phyloP scores from a whole-genome alignment of 2,888 invertebrate species.

The Auanema sp. region DNA sequence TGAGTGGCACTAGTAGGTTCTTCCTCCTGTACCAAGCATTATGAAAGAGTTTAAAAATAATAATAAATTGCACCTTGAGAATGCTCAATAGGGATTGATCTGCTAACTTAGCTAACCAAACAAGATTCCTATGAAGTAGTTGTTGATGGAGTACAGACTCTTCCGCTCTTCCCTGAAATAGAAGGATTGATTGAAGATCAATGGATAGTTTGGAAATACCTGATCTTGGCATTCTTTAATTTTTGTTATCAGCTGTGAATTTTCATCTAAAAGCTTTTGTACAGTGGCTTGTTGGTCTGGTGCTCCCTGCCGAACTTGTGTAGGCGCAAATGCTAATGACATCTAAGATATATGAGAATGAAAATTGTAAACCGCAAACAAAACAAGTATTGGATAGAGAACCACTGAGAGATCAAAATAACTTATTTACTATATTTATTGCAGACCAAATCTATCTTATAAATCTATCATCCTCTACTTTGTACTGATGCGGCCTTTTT shows the following conservation, averaged over 20 bases:
- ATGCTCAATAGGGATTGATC: conserved; percentile 69
- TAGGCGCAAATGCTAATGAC: conserved; percentile 31
- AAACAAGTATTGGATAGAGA: conserved; percentile 10
- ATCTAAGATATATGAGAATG: conserved; percentile 21
- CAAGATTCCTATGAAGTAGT: conserved; percentile 88
- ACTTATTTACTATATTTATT: conserved; percentile 8
- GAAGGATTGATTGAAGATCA: background rate
- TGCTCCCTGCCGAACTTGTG: conserved; percentile 1
- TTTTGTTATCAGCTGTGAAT: conserved; percentile 91
- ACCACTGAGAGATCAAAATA: conserved; percentile 4
- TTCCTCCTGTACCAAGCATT: background rate
- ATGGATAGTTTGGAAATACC: conserved; percentile 16
- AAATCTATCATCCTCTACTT: conserved; percentile 72
- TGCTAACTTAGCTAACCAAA: conserved; percentile 92
- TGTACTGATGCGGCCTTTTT: conserved; percentile 87
- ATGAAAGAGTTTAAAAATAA: background rate
- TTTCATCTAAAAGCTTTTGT: conserved; percentile 82
- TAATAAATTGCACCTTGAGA: conserved; percentile 17
- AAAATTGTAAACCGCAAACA: background rate
- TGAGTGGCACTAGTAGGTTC: background rate
- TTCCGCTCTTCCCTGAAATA: conserved; percentile 35
- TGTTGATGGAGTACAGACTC: conserved; percentile 76
- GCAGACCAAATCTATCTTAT: conserved; percentile 12
- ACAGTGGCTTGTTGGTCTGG: conserved; percentile 43
- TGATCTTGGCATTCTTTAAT: conserved; percentile 89